Conservation (phyloP, 92 coral and sea anemone genomes). For the Phenganax subtilis region DNA sequence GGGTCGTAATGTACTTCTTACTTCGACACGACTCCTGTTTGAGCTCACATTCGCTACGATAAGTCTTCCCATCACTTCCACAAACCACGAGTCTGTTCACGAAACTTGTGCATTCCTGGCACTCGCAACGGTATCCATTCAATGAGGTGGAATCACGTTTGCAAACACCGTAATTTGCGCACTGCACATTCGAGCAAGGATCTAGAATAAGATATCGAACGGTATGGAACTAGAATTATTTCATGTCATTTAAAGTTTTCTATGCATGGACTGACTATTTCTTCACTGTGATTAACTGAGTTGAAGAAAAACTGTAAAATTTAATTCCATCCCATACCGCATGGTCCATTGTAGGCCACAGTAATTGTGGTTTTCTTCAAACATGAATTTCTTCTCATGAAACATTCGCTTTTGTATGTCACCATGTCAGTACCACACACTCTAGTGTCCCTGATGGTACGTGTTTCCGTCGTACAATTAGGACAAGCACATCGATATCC, state of each 20-base stretch:
- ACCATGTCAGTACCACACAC: constrained; percentile 21
- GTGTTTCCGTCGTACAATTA: constrained; percentile 2
- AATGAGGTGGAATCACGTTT: background rate
- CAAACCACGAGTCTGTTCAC: constrained; percentile 40
- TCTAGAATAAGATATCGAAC: background rate
- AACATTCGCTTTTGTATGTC: constrained; percentile 29
- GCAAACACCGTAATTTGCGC: background rate
- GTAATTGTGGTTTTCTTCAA: background rate
- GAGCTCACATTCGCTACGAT: constrained; percentile 67
- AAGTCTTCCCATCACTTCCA: constrained; percentile 63
- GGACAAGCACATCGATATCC: constrained; percentile 11
- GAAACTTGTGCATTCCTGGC: constrained; percentile 2
- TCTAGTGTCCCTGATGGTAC: background rate
- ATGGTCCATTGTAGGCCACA: constrained; percentile 9
- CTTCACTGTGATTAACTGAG: too few species aligned
- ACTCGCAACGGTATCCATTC: constrained; percentile 6
- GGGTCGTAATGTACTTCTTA: constrained; percentile 37
- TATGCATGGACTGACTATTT: too few species aligned
- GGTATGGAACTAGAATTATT: too few species aligned
- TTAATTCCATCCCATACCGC: constrained; percentile 5
- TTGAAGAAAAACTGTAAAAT: too few species aligned
- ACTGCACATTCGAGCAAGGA: constrained; percentile 9
- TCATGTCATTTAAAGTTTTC: too few species aligned
- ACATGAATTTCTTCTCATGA: constrained; percentile 7
- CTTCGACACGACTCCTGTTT: constrained; percentile 61